Percentiles rank a stretch among this genome's conserved stretches.
phyloP scores from a whole-genome alignment of 2,888 invertebrate species.

The Sphaerophoria rueppellii region DNA sequence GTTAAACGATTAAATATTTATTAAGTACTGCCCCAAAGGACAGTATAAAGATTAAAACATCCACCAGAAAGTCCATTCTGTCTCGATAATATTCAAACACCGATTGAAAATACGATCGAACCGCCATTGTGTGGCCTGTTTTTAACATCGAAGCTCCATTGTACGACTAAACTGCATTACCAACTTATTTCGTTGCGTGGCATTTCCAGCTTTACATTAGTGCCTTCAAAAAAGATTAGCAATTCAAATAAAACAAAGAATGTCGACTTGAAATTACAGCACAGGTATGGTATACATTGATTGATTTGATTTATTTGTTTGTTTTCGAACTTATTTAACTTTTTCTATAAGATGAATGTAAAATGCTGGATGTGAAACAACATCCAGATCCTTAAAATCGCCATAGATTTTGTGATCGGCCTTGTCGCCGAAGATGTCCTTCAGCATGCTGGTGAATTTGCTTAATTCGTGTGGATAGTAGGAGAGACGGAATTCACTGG shows the following conservation, averaged over 20 bases:
- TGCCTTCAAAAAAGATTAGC: not conserved
- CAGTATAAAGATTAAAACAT: slow-evolving; percentile 77
- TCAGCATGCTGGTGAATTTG: slow-evolving; percentile 88
- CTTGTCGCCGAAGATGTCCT: slow-evolving; percentile 86
- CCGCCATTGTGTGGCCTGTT: slow-evolving; percentile 44
- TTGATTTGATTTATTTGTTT: not conserved
- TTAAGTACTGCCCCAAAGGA: slow-evolving; percentile 78
- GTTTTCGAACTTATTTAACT: slow-evolving; percentile 64
- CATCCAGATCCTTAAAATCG: slow-evolving; percentile 89
- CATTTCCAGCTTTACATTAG: slow-evolving; percentile 36
- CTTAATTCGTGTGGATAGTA: slow-evolving; percentile 93
- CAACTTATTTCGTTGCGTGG: slow-evolving; percentile 47
- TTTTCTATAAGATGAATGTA: slow-evolving; percentile 93
- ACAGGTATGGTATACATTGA: not conserved
- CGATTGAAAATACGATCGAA: slow-evolving; percentile 51
- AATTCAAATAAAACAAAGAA: slow-evolving; percentile 13
- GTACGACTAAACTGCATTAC: slow-evolving; percentile 39
- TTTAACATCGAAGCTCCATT: slow-evolving; percentile 21
- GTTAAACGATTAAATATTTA: slow-evolving; percentile 76
- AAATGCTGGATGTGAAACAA: slow-evolving; percentile 88
- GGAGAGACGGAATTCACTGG: slow-evolving; percentile 92
- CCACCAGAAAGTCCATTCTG: slow-evolving; percentile 78
- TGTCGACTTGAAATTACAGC: not conserved
- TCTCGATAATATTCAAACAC: slow-evolving; percentile 58
- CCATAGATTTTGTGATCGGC: slow-evolving; percentile 89